These are phyloP conservation scores for Melitaea athalia DNA, from an alignment of 2,888 invertebrate genomes.

Conservation along the genomic window DNA sequence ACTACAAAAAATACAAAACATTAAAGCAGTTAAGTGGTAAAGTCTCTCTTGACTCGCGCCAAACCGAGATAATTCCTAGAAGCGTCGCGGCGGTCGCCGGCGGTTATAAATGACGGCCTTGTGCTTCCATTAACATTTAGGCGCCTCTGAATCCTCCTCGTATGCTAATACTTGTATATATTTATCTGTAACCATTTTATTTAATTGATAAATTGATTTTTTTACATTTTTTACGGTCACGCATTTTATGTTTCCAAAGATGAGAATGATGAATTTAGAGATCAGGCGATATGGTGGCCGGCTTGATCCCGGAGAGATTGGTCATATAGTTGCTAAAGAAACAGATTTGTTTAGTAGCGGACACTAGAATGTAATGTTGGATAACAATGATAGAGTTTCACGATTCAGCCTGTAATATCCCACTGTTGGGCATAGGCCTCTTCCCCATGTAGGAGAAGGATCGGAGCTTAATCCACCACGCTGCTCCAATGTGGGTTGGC, in stretches of 20 bases:
- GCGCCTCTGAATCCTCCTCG: neutral
- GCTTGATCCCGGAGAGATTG: no score
- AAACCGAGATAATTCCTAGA: slow-evolving; percentile 47
- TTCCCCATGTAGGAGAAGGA: no score
- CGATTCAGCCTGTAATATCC: no score
- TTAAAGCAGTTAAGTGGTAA: neutral
- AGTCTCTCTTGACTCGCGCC: slow-evolving; percentile 14
- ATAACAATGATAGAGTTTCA: no score
- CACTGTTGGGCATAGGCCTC: no score
- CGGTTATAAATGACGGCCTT: slow-evolving; percentile 45
- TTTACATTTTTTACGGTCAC: neutral
- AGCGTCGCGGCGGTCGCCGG: slow-evolving; percentile 38
- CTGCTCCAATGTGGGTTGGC: no score
- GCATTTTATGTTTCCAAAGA: neutral
- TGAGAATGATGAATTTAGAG: no score
- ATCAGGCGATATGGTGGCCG: no score
- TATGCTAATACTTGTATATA: neutral
- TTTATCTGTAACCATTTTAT: neutral
- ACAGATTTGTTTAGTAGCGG: no score
- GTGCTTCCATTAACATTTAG: slow-evolving; percentile 24
- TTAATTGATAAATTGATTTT: slow-evolving; percentile 3
- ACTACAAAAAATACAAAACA: neutral
- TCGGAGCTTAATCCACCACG: no score
- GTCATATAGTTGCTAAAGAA: no score
- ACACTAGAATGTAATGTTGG: no score